These are phyloP conservation scores for Zelleria hepariella DNA, from an alignment of 2,888 invertebrate species.

Conservation along the genomic window DNA sequence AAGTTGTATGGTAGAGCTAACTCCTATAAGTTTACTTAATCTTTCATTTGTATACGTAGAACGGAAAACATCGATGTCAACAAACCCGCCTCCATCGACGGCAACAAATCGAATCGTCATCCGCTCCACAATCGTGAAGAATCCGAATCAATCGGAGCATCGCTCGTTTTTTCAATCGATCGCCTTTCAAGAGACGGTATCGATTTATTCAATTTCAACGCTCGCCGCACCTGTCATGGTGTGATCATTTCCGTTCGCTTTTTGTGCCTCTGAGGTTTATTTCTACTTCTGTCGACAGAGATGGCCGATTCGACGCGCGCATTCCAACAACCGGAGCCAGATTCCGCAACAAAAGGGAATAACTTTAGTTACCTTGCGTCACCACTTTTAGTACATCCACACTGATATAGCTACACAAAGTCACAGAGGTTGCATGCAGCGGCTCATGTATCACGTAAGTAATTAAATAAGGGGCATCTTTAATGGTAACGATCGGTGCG, in stretches of 20 bases:
- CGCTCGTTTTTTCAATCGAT: conserved; percentile 56
- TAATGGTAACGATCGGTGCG: too few relatives aligned
- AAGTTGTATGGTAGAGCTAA: too few relatives aligned
- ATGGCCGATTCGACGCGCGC: conserved; percentile 58
- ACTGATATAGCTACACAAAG: too few relatives aligned
- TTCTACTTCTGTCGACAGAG: conserved; percentile 23
- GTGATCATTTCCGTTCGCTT: conserved; percentile 57
- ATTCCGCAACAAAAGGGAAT: not conserved
- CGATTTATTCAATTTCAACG: conserved; percentile 66
- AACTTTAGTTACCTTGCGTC: too few relatives aligned
- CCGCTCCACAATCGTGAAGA: conserved; percentile 13
- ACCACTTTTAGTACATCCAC: too few relatives aligned
- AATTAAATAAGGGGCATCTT: too few relatives aligned
- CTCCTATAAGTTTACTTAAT: too few relatives aligned
- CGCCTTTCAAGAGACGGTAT: conserved; percentile 60
- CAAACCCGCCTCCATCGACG: conserved; percentile 17
- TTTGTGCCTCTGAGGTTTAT: conserved; percentile 26
- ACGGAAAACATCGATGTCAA: not conserved
- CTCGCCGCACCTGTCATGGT: conserved; percentile 56
- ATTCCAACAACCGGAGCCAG: conserved; percentile 32
- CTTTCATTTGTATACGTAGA: conserved; percentile 5
- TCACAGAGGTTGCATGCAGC: too few relatives aligned
- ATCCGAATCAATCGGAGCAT: conserved; percentile 36
- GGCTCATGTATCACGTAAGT: too few relatives aligned
- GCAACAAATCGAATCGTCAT: not conserved